Percentiles rank a stretch among this genome's conserved stretches.
Conservation (phyloP, 1,140 invertebrate species). For the Orchestia grillus region DNA sequence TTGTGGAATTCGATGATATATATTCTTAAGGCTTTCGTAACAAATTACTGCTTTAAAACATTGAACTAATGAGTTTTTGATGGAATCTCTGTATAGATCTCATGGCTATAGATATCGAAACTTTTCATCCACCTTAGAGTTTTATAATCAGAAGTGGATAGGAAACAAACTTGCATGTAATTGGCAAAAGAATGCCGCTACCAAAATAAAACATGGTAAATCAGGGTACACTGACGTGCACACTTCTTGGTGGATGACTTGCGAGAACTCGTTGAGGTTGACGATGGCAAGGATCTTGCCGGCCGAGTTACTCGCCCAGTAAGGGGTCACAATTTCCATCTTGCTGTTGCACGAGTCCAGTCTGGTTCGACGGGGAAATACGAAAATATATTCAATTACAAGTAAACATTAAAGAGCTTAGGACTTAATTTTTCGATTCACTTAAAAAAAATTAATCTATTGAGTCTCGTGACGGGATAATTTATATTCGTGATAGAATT, state of each 20-base stretch:
- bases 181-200: neutral
- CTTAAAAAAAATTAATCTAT: neutral
- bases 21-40: too few relatives aligned
- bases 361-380: conserved; percentile 72
- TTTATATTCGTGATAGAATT: neutral
- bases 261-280: conserved; percentile 94
- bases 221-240: conserved; percentile 79
- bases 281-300: conserved; percentile 92
- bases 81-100: too few relatives aligned
- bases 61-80: too few relatives aligned
- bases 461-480: neutral
- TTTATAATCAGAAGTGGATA: too few relatives aligned
- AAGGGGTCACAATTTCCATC: conserved; percentile 92
- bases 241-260: conserved; percentile 94
- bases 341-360: conserved; percentile 91
- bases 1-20: neutral
- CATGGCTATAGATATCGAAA: too few relatives aligned
- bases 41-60: too few relatives aligned
- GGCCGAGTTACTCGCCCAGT: conserved; percentile 92
- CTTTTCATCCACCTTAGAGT: too few relatives aligned
- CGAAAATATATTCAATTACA: neutral
- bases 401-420: neutral
- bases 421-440: neutral
- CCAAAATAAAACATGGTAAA: neutral
- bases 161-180: too few relatives aligned